Base-by-base conservation (phyloP, 2,888 invertebrate genomes). In the Synanthedon formicaeformis region DNA sequence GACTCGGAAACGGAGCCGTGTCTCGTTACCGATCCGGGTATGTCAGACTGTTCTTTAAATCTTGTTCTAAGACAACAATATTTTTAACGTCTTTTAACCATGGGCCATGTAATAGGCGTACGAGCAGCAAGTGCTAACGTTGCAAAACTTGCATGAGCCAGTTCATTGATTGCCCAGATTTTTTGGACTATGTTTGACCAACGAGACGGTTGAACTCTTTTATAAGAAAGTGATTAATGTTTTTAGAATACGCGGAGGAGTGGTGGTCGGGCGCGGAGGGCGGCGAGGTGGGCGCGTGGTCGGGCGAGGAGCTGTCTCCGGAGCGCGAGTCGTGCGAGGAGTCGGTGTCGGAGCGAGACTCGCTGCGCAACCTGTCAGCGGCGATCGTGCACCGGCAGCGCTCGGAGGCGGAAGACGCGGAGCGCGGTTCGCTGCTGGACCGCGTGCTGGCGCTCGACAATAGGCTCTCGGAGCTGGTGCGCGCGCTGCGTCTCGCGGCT, bases 1-100 rank as follows among this genome's bases (percentile, higher is more conserved):
- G 94, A 94, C 75, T 94, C 94, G 0, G 94, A 94, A 86, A 94
- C 94, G 0, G 94, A 94, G 67, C 94, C 94, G 0, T 93, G 93
- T 63, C 84, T 94, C 18, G 93, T 94, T 89, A 94, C 94, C 88
- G 94, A 94, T 66, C 93, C 93, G 52, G 94, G 86, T 86, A 41
- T 60, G 91, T 49, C 34, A 34, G 34, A 34, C 8, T 27, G 27
- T 34, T 34, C 23, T 34, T 34, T 34, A 10, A 34, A 34, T 34
- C 34, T 34, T 34, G 34, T 34, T 34, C 10, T 10, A 10, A 34
- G 34, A 27, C 27, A 2, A 6, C 2, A 8, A 6, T 27, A 27
- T 27, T 27, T 27, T 27, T 27, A 27, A 27, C 8, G 27, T 8
- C 2, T 27, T 1, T 27, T 27, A 27, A 27, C 8, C 23, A 23